A percentile compares a stretch with the other conserved stretches of the same genome.
These are phyloP conservation scores for Drosophila paracracens DNA, from an alignment of 2,888 invertebrate genomes.

Conservation along the genomic window DNA sequence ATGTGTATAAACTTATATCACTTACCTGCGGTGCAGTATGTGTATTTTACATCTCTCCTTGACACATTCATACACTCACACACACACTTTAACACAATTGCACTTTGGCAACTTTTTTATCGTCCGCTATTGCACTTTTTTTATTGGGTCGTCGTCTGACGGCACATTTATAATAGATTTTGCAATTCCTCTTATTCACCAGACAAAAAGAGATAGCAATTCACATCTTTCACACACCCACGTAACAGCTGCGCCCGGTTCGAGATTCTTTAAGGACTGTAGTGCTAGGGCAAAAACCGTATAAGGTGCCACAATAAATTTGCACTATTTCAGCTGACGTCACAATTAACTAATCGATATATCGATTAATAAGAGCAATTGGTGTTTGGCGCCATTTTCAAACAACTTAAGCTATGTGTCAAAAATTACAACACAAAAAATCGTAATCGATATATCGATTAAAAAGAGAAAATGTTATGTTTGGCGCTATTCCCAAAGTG, in stretches of 20 bases:
- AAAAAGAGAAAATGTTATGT: background rate
- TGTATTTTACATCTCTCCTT: conserved; percentile 10
- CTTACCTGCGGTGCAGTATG: conserved; percentile 31
- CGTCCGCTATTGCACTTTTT: conserved; percentile 4
- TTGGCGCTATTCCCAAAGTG: background rate
- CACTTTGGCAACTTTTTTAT: conserved; percentile 24
- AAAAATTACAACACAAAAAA: conserved; percentile 20
- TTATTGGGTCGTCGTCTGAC: conserved; percentile 4
- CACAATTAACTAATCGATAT: background rate
- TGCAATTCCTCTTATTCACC: conserved; percentile 8
- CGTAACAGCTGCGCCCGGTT: conserved; percentile 50
- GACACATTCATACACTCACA: background rate
- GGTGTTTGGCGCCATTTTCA: background rate
- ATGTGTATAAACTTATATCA: background rate
- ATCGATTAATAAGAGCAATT: conserved; percentile 10
- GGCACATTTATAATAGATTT: conserved; percentile 30
- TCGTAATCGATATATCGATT: conserved; percentile 7
- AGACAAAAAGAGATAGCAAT: conserved; percentile 4
- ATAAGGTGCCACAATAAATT: conserved; percentile 19
- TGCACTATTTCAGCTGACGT: conserved; percentile 1
- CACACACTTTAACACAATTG: conserved; percentile 21
- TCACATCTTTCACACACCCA: conserved; percentile 39
- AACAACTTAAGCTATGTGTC: background rate
- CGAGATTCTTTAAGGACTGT: conserved; percentile 48
- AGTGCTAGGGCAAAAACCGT: conserved; percentile 20